Evolutionary conservation across 2,888 invertebrate genomes (phyloP).

Genomic region (Leptopterna dolabrata): DNA sequence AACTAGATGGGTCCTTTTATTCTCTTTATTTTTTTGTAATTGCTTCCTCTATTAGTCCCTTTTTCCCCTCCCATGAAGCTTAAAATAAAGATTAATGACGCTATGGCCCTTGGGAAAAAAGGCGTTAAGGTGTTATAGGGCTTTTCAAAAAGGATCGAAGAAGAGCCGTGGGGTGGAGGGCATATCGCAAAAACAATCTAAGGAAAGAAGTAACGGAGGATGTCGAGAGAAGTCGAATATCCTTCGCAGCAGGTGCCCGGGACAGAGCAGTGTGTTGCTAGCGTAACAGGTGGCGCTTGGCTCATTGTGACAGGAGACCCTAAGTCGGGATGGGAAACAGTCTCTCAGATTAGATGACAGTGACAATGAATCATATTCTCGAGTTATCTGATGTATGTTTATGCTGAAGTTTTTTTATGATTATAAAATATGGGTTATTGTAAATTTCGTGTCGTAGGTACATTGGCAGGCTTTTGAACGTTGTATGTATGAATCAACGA

Average conservation of each 20-base stretch:
- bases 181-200: slow-evolving; percentile 23
- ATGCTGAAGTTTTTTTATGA: too few species aligned
- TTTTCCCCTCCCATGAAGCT: slow-evolving; percentile 33
- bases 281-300: slow-evolving; percentile 17
- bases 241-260: neutral
- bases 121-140: slow-evolving; percentile 33
- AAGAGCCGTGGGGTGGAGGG: neutral
- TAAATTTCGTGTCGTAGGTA: too few species aligned
- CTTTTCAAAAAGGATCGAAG: neutral
- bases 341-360: neutral
- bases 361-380: neutral
- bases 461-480: too few species aligned
- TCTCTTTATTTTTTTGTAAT: slow-evolving; percentile 42
- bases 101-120: slow-evolving; percentile 10
- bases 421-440: too few species aligned
- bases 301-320: neutral
- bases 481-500: too few species aligned
- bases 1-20: slow-evolving; percentile 25
- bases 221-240: slow-evolving; percentile 1
- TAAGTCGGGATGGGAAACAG: neutral
- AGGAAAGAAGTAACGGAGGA: slow-evolving; percentile 17
- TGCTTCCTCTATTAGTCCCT: slow-evolving; percentile 56
- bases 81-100: slow-evolving; percentile 45
- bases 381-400: neutral
- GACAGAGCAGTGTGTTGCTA: neutral